phyloP scores from a whole-genome alignment of 2,113 vertebrate genomes.

The Rhombomys opimus region DNA sequence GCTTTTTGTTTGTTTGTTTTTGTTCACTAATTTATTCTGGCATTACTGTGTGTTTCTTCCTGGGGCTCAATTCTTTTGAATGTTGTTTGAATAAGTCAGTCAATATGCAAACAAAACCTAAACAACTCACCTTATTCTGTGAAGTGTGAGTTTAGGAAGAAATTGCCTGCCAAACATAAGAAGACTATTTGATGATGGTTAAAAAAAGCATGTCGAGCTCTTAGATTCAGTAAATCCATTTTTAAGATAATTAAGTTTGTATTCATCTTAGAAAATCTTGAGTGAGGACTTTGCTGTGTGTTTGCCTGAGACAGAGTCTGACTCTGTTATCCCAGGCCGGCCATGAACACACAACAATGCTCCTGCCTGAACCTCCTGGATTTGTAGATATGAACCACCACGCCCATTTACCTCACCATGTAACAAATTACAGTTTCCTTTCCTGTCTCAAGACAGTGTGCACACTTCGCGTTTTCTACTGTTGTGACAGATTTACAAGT shows the following conservation, averaged over 20 bases:
- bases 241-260: neutral
- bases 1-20: neutral
- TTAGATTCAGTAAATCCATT: neutral
- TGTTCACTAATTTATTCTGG: neutral
- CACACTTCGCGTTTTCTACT: neutral
- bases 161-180: neutral
- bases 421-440: neutral
- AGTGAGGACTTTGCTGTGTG: neutral
- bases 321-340: neutral
- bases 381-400: neutral
- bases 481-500: neutral
- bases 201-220: neutral
- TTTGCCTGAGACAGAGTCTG: neutral
- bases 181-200: neutral
- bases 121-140: neutral
- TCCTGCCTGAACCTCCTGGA: no score
- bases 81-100: neutral
- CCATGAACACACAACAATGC: neutral
- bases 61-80: neutral
- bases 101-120: neutral
- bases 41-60: neutral
- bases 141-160: neutral
- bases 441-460: neutral
- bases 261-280: neutral
- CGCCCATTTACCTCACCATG: no score